These are phyloP conservation scores for Gephyroberyx darwinii DNA, from an alignment of 2,797 vertebrate species.

Conservation along the genomic window DNA sequence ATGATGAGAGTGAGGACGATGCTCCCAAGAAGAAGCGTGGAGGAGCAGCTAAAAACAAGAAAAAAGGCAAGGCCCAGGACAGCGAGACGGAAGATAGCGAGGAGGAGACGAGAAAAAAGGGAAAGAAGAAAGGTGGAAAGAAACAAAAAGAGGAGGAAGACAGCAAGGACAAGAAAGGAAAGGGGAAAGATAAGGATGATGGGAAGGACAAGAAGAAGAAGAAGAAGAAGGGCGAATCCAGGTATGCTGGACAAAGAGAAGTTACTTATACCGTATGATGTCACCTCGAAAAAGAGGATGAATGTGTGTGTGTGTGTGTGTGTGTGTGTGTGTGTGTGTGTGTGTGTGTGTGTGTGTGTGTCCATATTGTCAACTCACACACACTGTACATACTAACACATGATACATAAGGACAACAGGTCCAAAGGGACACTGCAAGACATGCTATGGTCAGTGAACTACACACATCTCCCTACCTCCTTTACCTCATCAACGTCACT, in stretches of 20 bases:
- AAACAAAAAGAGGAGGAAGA: conserved; percentile 68
- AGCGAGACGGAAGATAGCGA: conserved; percentile 69
- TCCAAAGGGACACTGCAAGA: too few species aligned
- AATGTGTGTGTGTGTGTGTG: too few species aligned
- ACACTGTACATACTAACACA: too few species aligned
- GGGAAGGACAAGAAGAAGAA: conserved; percentile 72
- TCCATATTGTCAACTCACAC: too few species aligned
- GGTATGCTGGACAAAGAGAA: conserved; percentile 42
- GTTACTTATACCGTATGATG: too few species aligned
- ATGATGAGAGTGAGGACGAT: conserved; percentile 72
- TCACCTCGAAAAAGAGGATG: too few species aligned
- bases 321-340: too few species aligned
- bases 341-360: too few species aligned
- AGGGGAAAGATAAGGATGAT: conserved; percentile 78
- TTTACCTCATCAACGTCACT: too few species aligned
- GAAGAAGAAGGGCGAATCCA: conserved; percentile 64
- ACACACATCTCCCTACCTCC: too few species aligned
- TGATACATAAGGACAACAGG: too few species aligned
- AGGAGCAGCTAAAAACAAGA: conserved; percentile 65
- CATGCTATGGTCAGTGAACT: too few species aligned
- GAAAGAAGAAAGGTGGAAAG: conserved; percentile 64
- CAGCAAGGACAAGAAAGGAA: conserved; percentile 76
- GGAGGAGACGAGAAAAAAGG: conserved; percentile 62
- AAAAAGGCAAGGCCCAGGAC: conserved; percentile 69
- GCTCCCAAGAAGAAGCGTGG: conserved; percentile 65